Evolutionary conservation across 2,797 vertebrate genomes (phyloP), one percentile per base, ranked within the genome.

Genomic region (Fratercula arctica): DNA sequence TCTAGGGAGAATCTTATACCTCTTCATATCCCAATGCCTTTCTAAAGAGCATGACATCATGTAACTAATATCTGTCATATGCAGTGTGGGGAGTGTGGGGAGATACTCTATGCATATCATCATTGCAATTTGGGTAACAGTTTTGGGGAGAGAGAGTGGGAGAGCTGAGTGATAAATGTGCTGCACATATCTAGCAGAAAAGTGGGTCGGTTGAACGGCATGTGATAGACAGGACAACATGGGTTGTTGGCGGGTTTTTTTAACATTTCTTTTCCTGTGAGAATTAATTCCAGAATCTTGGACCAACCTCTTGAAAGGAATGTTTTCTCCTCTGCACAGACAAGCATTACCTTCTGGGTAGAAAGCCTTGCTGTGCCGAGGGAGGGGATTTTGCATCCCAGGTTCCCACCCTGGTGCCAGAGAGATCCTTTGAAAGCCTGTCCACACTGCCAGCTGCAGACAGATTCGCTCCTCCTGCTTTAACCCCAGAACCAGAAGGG

Each of bases 231-330:
- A 86, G 86, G 67, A 85, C 90, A 95, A 92, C 69, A 94, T 0
- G 1, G 35, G 41, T 56, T 48, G 23, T 35, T 53, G 6, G 10
- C 4, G 2, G 2, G 0, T 3, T 8, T 51, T 75, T 90, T 82
- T 59, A 89, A 50, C 4, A 2, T 88, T 78, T 94, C 48, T 89
- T 92, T 96, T 96, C 85, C 94, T 96, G 63, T 88, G 85, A 93
- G 85, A 94, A 96, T 96, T 94, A 86, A 56, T 95, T 96, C 87
- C 96, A 95, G 95, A 96, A 95, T 93, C 70, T 95, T 96, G 89
- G 87, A 86, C 54, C 20, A 82, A 63, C 9, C 13, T 68, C 67
- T 67, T 70, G 51, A 96, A 95, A 90, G 37, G 87, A 91, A 96
- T 94, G 73, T 88, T 90, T 93, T 89, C 69, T 91, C 39, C 80